These are phyloP conservation scores for Rotaria socialis DNA, from an alignment of 2,888 invertebrate genomes.

Conservation along the genomic window DNA sequence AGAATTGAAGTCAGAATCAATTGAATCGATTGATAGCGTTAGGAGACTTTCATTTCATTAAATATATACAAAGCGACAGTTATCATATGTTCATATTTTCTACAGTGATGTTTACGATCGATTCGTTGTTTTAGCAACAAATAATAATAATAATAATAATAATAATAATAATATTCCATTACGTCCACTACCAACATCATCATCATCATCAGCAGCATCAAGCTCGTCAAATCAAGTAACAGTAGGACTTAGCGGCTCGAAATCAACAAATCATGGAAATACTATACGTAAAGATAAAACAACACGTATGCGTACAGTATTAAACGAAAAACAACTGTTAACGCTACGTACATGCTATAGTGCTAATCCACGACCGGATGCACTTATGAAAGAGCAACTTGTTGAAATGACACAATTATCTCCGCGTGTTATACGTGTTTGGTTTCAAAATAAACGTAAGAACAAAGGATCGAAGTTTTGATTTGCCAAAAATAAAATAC, in stretches of 20 bases:
- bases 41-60: not conserved
- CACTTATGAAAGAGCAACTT: conserved; percentile 96
- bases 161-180: not conserved
- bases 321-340: conserved; percentile 95
- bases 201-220: not conserved
- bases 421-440: conserved; percentile 93
- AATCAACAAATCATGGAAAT: not conserved
- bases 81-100: no score
- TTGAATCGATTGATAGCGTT: not conserved
- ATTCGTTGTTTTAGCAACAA: not conserved
- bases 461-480: no score
- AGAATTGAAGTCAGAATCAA: not conserved
- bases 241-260: not conserved
- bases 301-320: conserved; percentile 93
- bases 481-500: no score
- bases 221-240: not conserved
- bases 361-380: conserved; percentile 94
- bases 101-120: no score
- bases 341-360: conserved; percentile 94
- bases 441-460: conserved; percentile 74
- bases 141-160: not conserved
- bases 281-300: conserved; percentile 67
- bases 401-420: conserved; percentile 97
- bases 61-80: not conserved
- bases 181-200: conserved; percentile 14